Evolutionary conservation across 2,113 vertebrate species (phyloP), one percentile per base, ranked within the genome.

Genomic region (Psephotus haematonotus): DNA sequence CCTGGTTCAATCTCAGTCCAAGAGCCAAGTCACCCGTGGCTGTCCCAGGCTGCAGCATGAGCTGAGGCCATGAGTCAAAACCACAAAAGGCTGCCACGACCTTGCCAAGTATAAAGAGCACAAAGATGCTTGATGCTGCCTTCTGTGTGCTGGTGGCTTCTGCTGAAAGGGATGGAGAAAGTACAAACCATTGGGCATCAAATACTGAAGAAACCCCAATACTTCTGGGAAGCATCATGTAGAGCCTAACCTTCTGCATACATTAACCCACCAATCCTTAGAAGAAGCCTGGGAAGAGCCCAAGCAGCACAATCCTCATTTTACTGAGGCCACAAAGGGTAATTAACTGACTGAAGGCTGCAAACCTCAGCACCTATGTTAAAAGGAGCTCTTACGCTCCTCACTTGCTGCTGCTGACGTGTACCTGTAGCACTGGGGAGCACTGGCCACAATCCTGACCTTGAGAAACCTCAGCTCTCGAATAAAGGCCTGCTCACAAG

Each of bases 51-150:
- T 94, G 84, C 62, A 43, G 28, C 0, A 4, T 15, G 76, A 92
- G 82, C 59, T 17, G 62, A 87, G 46, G 41, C 50, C 44, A 15
- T 17, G 78, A 91, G n/a, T 79, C 91, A 97, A 94, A 90, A 78
- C 81, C 77, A 59, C 17, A 68, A 82, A 76, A 62, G 70, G 57
- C 81, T 87, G 74, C 63, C 63, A 10, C 0, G 31, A 65, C 28
- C 87, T 27, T 62, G 87, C 50, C 78, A 90, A 80, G 17, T 16
- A 13, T 7, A 49, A 47, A 67, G 89, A 80, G 62, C 10, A 1
- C 39, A 37, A 52, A 79, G 67, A 19, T 78, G 57, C n/a, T 28
- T 3, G 7, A 22, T 33, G 7, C 25, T 68, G 65, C 70, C 50
- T 35, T 33, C 33, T 0, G 1, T 29, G 47, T 47, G 50, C 84